A percentile compares a stretch with the other conserved stretches of the same genome.
These are phyloP conservation scores for Ceramica pisi DNA, from an alignment of 2,888 invertebrate species.

Conservation along the genomic window DNA sequence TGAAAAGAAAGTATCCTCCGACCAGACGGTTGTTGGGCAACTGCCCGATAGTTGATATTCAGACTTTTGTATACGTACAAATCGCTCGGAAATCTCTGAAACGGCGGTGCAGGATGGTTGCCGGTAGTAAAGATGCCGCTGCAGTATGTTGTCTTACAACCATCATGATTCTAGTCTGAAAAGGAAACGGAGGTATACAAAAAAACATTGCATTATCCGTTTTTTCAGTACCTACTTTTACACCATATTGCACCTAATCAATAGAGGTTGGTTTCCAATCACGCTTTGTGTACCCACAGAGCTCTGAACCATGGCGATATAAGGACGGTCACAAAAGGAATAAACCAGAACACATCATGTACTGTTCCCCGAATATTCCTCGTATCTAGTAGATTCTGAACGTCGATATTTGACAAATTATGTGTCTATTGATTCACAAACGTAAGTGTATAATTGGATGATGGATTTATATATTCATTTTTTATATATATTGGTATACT, in stretches of 20 bases:
- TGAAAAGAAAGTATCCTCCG: no score
- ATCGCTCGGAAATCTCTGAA: no score
- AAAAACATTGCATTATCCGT: neutral
- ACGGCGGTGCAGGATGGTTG: no score
- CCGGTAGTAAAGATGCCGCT: no score
- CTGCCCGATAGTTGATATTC: no score
- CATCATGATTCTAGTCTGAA: no score
- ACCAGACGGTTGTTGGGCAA: no score
- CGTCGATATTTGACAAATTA: constrained; percentile 13
- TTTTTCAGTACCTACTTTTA: neutral
- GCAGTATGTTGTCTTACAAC: no score
- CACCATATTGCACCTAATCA: no score
- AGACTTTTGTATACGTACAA: no score
- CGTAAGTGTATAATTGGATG: neutral
- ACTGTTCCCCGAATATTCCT: constrained; percentile 24
- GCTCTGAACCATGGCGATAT: neutral
- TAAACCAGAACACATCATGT: constrained; percentile 14
- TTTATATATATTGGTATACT: no score
- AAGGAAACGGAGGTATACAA: no score
- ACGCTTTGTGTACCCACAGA: neutral
- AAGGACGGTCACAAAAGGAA: constrained; percentile 28
- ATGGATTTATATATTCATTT: neutral
- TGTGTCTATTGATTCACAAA: neutral
- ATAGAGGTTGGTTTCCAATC: neutral
- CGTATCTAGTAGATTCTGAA: constrained; percentile 3